Evolutionary conservation across 1,140 invertebrate species (phyloP).

Genomic region (Gryllus bimaculatus): DNA sequence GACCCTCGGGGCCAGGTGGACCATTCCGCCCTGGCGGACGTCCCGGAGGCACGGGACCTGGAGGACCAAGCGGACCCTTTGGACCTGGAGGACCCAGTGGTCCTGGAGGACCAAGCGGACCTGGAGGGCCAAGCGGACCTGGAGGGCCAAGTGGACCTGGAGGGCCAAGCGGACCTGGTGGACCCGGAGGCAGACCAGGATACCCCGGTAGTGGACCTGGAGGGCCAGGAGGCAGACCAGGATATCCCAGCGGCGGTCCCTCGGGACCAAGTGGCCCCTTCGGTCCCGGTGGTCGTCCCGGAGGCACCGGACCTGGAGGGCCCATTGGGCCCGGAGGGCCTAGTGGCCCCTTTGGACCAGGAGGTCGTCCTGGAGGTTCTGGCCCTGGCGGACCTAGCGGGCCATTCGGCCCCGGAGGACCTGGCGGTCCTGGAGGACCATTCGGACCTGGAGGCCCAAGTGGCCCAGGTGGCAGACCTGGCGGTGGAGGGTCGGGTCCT

Average conservation of each 20-base stretch:
- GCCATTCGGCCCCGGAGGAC: constrained; percentile 31
- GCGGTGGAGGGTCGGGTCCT: background rate
- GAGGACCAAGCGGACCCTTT: background rate
- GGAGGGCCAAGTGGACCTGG: constrained; percentile 20
- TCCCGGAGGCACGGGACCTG: constrained; percentile 16
- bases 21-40: constrained; percentile 19
- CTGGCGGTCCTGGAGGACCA: constrained; percentile 25
- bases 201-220: constrained; percentile 16
- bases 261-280: constrained; percentile 7
- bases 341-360: constrained; percentile 16
- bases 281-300: background rate
- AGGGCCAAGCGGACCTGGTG: constrained; percentile 21
- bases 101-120: constrained; percentile 21
- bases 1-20: constrained; percentile 17
- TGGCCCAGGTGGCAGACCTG: constrained; percentile 23
- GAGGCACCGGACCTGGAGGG: constrained; percentile 8
- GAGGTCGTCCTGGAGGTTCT: background rate
- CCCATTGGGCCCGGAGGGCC: constrained; percentile 23
- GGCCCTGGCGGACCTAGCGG: constrained; percentile 15
- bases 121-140: background rate
- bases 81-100: constrained; percentile 15
- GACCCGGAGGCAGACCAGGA: constrained; percentile 14
- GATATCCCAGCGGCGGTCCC: background rate
- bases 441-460: constrained; percentile 19
- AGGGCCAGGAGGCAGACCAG: constrained; percentile 8